Base-by-base conservation (phyloP, 2,113 vertebrate genomes). In the Ciconia stormi region DNA sequence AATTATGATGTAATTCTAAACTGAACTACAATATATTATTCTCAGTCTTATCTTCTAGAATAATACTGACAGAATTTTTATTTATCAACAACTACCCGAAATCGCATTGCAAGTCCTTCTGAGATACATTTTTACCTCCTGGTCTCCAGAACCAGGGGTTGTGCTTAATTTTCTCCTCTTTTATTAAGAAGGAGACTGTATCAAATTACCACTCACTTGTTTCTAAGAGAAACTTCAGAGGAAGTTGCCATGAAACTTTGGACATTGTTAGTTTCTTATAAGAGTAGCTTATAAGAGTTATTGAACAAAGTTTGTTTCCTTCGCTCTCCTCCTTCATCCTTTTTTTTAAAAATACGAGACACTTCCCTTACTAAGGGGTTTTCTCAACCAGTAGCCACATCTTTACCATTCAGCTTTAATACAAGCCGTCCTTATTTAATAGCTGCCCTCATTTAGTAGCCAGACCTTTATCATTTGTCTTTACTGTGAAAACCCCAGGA, bases 391-490 rank as follows among this genome's bases (percentile, higher is more conserved):
- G 16, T 73, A 84, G 56, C 40, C 76, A 59, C 80, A 65, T 96
- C 92, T 94, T 97, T 97, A 95, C 93, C 74, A 89, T 91, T 78
- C 59, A 89, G 49, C 32, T 84, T 93, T 92, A 96, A 95, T 94
- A 91, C 55, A 92, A 95, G 12, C 26, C 12, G 34, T 88, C 90
- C 92, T 97, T 94, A 94, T 96, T 96, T 94, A 96, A 95, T 90
- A 96, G 92, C 79, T 92, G 59, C 55, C 72, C 82, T 95, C 76
- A 86, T 97, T 97, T 97, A 89, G 82, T 97, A 83, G 56, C 90
- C 94, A 96, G 93, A 89, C 93, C 94, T 95, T 95, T 95, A 95
- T 93, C 62, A 78, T 95, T 83, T 94, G 82, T 89, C 85, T 95
- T 95, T 93, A 84, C 76, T 78, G 47, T 59, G 90, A 83, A 97